Evolutionary conservation across 2,113 vertebrate species (phyloP).

Genomic region (Zosterops borbonicus): DNA sequence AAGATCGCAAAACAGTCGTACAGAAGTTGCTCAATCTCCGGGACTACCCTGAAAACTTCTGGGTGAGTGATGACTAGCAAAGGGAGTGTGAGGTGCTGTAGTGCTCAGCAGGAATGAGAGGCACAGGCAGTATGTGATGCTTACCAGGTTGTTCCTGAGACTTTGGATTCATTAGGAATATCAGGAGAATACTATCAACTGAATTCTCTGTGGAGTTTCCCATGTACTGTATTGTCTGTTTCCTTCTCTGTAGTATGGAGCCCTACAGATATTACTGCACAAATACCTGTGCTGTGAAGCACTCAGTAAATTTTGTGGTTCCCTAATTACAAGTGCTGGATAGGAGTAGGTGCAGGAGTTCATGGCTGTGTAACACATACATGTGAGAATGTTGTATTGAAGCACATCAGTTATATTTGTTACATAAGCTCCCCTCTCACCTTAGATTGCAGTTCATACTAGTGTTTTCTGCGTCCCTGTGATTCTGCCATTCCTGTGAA

Average conservation of each 20-base stretch:
- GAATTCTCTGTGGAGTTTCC: not conserved
- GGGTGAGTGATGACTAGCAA: conserved; percentile 71
- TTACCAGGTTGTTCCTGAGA: not conserved
- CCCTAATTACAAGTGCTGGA: not conserved
- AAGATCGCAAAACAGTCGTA: conserved; percentile 85
- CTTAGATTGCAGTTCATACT: not conserved
- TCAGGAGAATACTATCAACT: not conserved
- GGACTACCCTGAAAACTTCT: conserved; percentile 92
- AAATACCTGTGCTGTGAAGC: not conserved
- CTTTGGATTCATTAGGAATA: not conserved
- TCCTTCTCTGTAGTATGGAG: not conserved
- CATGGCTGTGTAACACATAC: not conserved
- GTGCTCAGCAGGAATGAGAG: not conserved
- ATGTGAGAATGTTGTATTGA: not conserved
- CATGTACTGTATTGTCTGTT: not conserved
- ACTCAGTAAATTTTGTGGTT: not conserved
- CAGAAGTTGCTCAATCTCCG: conserved; percentile 83
- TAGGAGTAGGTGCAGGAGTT: not conserved
- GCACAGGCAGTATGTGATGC: not conserved
- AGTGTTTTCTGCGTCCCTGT: not conserved
- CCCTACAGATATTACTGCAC: not conserved
- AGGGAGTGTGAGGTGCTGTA: not conserved
- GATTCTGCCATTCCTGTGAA: not conserved
- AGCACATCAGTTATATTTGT: not conserved
- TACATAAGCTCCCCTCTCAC: not conserved